Percentiles rank a stretch among this genome's conserved stretches.
These are phyloP conservation scores for Gouania willdenowi DNA, from an alignment of 2,797 vertebrate genomes.

Conservation along the genomic window DNA sequence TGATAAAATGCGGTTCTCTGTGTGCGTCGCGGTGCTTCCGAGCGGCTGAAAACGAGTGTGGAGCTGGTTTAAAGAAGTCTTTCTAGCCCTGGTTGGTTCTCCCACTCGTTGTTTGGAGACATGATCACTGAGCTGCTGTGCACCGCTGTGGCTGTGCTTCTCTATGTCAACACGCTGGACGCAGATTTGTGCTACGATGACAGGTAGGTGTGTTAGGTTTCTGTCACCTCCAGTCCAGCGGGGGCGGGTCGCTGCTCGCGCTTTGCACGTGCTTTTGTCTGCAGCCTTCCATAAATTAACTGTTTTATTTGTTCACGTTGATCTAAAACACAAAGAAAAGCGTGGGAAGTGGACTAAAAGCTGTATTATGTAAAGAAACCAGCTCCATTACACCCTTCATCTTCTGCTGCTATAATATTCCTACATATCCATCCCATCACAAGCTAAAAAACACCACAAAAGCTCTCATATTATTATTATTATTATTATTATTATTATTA, in stretches of 20 bases:
- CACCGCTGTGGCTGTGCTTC: constrained; percentile 88
- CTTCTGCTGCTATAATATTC: not conserved
- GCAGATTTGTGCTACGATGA: constrained; percentile 98
- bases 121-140: constrained; percentile 94
- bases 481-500: no score
- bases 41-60: no score
- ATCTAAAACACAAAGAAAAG: not conserved
- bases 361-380: not conserved
- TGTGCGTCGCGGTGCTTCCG: constrained; percentile 35
- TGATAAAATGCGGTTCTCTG: constrained; percentile 32
- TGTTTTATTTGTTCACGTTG: constrained; percentile 1
- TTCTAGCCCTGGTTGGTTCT: constrained; percentile 26
- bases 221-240: constrained; percentile 19
- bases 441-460: no score
- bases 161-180: constrained; percentile 90
- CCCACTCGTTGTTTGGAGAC: constrained; percentile 62
- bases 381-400: not conserved
- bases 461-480: no score
- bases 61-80: no score
- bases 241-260: constrained; percentile 7
- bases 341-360: not conserved
- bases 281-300: constrained; percentile 15
- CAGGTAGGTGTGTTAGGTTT: constrained; percentile 83
- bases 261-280: constrained; percentile 33
- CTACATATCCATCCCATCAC: no score